Conservation (phyloP, 2,797 vertebrate species). For the Cynodonichthys magdalenae region DNA sequence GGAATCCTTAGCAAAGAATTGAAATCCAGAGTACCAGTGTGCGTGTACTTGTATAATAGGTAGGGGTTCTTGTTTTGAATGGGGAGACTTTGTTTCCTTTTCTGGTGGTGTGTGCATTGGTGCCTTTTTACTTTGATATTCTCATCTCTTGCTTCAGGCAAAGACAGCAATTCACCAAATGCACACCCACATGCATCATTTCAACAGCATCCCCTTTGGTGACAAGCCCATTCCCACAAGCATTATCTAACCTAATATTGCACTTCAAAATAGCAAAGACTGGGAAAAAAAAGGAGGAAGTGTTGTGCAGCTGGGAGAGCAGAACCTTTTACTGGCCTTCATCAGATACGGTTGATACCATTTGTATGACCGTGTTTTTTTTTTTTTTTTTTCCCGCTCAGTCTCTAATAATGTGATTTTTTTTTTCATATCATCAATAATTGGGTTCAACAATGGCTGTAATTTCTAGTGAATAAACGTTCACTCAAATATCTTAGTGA, state of each 20-base stretch:
- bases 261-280: slow-evolving; percentile 52
- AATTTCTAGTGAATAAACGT: no score
- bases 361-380: slow-evolving; percentile 25
- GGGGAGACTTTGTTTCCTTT: slow-evolving; percentile 35
- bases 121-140: slow-evolving; percentile 49
- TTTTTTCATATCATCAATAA: no score
- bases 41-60: slow-evolving; percentile 6
- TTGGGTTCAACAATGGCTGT: no score
- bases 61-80: slow-evolving; percentile 7
- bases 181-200: slow-evolving; percentile 74
- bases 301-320: slow-evolving; percentile 25
- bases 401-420: slow-evolving; percentile 12
- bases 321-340: slow-evolving; percentile 36
- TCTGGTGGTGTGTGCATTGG: slow-evolving; percentile 20
- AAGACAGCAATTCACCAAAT: slow-evolving; percentile 68
- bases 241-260: slow-evolving; percentile 56
- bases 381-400: slow-evolving; percentile 13
- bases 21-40: slow-evolving; percentile 1
- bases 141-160: slow-evolving; percentile 67
- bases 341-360: slow-evolving; percentile 41
- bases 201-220: slow-evolving; percentile 70
- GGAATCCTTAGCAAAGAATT: slow-evolving; percentile 3
- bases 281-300: slow-evolving; percentile 27
- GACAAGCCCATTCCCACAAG: slow-evolving; percentile 71
- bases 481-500: no score